Base-by-base conservation (phyloP, 2,797 vertebrate species). In the Molossus molossus region DNA sequence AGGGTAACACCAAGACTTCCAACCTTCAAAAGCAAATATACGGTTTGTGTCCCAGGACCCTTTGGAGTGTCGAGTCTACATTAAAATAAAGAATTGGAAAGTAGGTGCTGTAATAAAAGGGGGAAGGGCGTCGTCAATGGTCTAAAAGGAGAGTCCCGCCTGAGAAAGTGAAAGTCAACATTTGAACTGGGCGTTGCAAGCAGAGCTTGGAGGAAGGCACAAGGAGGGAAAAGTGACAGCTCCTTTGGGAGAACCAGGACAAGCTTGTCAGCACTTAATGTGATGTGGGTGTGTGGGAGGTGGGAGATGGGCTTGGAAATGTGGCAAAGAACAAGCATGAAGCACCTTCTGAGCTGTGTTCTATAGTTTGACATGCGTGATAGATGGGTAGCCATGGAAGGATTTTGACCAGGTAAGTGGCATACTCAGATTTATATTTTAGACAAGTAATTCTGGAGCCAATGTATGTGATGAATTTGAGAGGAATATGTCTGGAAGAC, bases 1-100 rank as follows among this genome's bases (percentile, higher is more conserved):
- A 50, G 37, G 13, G 75, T 58, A 87, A 57, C 69, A 50, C 65
- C 6, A 77, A 76, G 57, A 86, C 50, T 21, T 64, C 64, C 29
- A 58, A 40, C 40, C 45, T 93, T 70, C 58, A 73, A 77, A 72
- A 57, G 29, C 53, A 69, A 6, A 27, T 70, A 20, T 1, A 37
- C 40, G 53, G 53, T n/a, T 15, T 23, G 13, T 53, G 40, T 58
- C 62, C 69, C 64, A 86, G 37, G 37, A 72, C 17, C 18, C 75
- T 76, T 58, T 57, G 69, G 40, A 53, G n/a, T 92, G 58, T 82
- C 37, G 25, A 53, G 55, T 20, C 27, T 58, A 53, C 18, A 17
- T 37, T 89, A 58, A 91, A 85, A 76, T 58, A 21, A 77, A 83
- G 14, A 91, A 27, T 23, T 50, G 40, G 25, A 45, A 57, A 94